These are phyloP conservation scores for Choloepus didactylus DNA, from an alignment of 2,797 vertebrate species.

Conservation along the genomic window DNA sequence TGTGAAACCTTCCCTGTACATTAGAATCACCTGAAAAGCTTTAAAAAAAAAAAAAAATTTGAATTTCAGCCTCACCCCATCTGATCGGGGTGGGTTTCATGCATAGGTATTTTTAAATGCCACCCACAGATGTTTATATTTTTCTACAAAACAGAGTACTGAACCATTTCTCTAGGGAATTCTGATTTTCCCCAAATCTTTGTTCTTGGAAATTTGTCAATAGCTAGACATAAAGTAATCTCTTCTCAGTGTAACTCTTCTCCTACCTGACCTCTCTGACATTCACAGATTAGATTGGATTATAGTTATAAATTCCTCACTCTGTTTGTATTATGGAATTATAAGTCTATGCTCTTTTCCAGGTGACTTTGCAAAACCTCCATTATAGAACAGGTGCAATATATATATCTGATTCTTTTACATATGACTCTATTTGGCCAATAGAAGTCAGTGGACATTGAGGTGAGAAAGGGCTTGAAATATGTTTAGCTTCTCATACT, in stretches of 20 bases:
- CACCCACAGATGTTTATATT: not conserved
- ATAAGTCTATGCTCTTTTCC: not conserved
- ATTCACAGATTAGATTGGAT: not conserved
- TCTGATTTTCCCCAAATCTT: not conserved
- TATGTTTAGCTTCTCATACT: not conserved
- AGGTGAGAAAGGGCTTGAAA: not conserved
- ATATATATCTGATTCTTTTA: not conserved
- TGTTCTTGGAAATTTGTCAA: not conserved
- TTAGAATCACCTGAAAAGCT: not conserved
- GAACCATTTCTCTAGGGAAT: not conserved
- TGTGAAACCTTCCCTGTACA: not conserved
- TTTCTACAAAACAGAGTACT: not conserved
- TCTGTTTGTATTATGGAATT: not conserved
- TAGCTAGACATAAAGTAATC: not conserved
- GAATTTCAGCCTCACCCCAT: not conserved
- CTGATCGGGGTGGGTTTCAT: not conserved
- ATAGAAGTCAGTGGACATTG: not conserved
- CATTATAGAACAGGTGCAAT: not conserved
- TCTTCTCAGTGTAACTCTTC: not conserved
- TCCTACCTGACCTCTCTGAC: not conserved
- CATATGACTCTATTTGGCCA: not conserved
- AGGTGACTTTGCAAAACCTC: conserved; percentile 30
- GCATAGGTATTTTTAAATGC: not conserved
- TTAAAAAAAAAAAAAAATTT: not conserved
- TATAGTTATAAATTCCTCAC: not conserved